Percentiles rank a stretch among this genome's conserved stretches.
Evolutionary conservation across 2,888 invertebrate species (phyloP).

Genomic region (Liodrosophila aerea): DNA sequence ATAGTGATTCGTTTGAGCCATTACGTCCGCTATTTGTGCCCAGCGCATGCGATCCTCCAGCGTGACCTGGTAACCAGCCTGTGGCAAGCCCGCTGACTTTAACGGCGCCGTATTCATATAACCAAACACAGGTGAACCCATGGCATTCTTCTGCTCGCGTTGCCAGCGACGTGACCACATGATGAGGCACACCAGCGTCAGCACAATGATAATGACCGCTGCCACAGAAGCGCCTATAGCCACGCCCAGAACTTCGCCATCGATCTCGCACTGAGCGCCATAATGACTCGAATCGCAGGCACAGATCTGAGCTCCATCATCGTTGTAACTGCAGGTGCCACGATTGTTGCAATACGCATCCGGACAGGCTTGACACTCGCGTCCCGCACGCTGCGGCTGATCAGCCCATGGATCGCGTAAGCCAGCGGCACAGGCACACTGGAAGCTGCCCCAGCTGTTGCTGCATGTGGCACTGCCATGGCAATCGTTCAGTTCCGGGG

Average conservation of each 20-base stretch:
- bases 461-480: constrained; percentile 89
- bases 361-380: constrained; percentile 90
- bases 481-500: constrained; percentile 92
- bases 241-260: constrained; percentile 95
- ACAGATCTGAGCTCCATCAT: constrained; percentile 83
- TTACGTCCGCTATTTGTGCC: constrained; percentile 95
- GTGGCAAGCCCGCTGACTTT: constrained; percentile 85
- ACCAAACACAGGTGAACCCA: constrained; percentile 92
- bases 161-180: constrained; percentile 98
- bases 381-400: constrained; percentile 87
- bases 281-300: constrained; percentile 92
- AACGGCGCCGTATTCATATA: constrained; percentile 91
- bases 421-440: constrained; percentile 88
- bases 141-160: constrained; percentile 91
- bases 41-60: constrained; percentile 92
- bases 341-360: constrained; percentile 91
- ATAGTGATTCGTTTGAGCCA: constrained; percentile 93
- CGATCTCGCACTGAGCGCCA: constrained; percentile 93
- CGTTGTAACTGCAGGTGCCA: constrained; percentile 91
- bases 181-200: constrained; percentile 92
- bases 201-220: constrained; percentile 93
- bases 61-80: constrained; percentile 89
- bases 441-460: constrained; percentile 90
- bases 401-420: constrained; percentile 89
- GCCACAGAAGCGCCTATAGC: constrained; percentile 95